Percentiles rank a stretch among this genome's conserved stretches.
These are phyloP conservation scores for Podarcis raffonei DNA, from an alignment of 2,113 vertebrate species.

Conservation along the genomic window DNA sequence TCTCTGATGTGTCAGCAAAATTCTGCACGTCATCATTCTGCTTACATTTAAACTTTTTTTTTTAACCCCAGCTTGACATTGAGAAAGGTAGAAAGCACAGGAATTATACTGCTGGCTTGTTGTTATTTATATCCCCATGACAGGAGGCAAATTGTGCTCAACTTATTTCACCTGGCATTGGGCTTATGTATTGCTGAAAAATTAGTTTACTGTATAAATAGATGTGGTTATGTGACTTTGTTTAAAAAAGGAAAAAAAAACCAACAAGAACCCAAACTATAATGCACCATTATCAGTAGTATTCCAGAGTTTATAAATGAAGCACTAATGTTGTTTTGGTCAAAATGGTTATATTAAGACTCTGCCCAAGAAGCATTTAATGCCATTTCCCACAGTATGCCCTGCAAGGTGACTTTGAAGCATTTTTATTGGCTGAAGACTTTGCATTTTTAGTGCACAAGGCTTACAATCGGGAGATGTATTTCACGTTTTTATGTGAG, in stretches of 20 bases:
- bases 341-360: slow-evolving; percentile 40
- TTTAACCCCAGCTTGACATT: slow-evolving; percentile 3
- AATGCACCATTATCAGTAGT: not conserved
- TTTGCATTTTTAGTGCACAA: slow-evolving; percentile 53
- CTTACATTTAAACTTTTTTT: slow-evolving; percentile 18
- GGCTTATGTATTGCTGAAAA: not conserved
- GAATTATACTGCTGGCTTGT: slow-evolving; percentile 8
- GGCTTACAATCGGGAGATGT: slow-evolving; percentile 35
- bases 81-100: slow-evolving; percentile 7
- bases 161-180: slow-evolving; percentile 24
- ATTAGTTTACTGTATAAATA: slow-evolving; percentile 1
- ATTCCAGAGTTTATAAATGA: slow-evolving; percentile 8
- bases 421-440: slow-evolving; percentile 55
- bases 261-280: not conserved
- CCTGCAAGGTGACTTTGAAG: slow-evolving; percentile 59
- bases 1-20: not conserved
- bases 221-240: not conserved
- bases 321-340: slow-evolving; percentile 17
- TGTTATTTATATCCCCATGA: not conserved
- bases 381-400: not conserved
- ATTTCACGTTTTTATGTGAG: slow-evolving; percentile 62
- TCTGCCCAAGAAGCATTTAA: slow-evolving; percentile 18
- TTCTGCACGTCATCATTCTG: not conserved
- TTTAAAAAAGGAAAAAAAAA: no score
- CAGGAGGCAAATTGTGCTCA: not conserved